Conservation (phyloP, 53 echinoderm and acorn worm genomes). For the Holothuria leucospilota region DNA sequence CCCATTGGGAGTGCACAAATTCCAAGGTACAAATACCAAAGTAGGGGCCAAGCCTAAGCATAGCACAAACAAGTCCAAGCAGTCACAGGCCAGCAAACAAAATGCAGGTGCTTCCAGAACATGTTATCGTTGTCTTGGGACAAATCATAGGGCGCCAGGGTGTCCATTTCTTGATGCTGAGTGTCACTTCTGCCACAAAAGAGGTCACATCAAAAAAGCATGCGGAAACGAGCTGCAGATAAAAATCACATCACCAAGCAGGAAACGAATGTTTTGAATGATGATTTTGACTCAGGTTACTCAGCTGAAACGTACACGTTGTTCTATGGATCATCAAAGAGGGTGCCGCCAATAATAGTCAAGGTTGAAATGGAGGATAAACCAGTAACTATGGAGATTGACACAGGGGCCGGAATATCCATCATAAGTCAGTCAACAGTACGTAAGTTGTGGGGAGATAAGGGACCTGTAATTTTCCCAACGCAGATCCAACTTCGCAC, state of each 20-base stretch:
- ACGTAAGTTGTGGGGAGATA: not conserved
- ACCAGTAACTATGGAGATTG: constrained; percentile 18
- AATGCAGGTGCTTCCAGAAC: too few species aligned
- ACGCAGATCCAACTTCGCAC: constrained; percentile 5
- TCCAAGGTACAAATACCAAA: too few species aligned
- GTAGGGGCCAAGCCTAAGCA: too few species aligned
- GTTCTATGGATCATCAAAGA: not conserved
- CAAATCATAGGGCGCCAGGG: constrained; percentile 26
- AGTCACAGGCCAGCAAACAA: too few species aligned
- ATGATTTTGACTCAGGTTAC: not conserved
- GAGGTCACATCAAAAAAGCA: constrained; percentile 47
- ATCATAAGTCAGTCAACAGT: constrained; percentile 21
- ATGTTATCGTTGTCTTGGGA: constrained; percentile 59
- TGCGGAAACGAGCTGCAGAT: not conserved
- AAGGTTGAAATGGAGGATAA: constrained; percentile 5
- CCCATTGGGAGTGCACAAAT: too few species aligned
- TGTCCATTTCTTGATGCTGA: constrained; percentile 49
- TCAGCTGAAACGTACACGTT: not conserved
- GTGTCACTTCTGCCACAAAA: constrained; percentile 55
- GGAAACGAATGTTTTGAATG: not conserved
- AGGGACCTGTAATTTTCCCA: not conserved
- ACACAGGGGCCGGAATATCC: constrained; percentile 52
- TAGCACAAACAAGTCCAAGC: too few species aligned
- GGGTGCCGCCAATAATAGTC: not conserved
- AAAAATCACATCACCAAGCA: not conserved